phyloP scores from a whole-genome alignment of 2,113 vertebrate genomes.

The Sciurus niger region DNA sequence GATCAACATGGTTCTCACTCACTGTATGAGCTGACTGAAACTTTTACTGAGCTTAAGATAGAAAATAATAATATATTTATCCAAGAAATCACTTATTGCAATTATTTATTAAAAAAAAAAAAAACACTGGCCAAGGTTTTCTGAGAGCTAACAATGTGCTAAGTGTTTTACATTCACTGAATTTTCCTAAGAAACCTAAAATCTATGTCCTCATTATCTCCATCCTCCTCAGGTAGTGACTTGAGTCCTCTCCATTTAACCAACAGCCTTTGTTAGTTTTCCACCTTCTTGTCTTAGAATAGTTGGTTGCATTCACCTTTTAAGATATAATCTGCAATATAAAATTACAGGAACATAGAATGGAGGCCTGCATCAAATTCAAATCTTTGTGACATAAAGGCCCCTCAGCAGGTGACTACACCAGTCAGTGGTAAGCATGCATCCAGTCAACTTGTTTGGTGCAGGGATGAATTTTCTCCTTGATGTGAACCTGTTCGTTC shows the following conservation, averaged over 20 bases:
- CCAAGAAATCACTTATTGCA: not conserved
- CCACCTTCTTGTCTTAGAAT: not conserved
- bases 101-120: not conserved
- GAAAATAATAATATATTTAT: not conserved
- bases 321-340: not conserved
- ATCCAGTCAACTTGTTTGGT: not conserved
- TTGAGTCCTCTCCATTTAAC: not conserved
- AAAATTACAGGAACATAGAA: not conserved
- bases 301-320: not conserved
- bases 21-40: not conserved
- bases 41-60: not conserved
- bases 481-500: not conserved
- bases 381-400: not conserved
- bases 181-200: not conserved
- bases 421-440: not conserved
- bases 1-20: not conserved
- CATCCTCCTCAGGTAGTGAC: not conserved
- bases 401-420: not conserved
- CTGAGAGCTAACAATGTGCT: not conserved
- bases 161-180: not conserved
- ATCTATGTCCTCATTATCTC: not conserved
- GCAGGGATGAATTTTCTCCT: not conserved
- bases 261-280: not conserved
- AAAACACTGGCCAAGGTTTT: not conserved
- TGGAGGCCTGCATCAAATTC: not conserved